These are phyloP conservation scores for Chiridota heheva DNA, from an alignment of 35 echinoderm and acorn worm genomes.

Conservation along the genomic window DNA sequence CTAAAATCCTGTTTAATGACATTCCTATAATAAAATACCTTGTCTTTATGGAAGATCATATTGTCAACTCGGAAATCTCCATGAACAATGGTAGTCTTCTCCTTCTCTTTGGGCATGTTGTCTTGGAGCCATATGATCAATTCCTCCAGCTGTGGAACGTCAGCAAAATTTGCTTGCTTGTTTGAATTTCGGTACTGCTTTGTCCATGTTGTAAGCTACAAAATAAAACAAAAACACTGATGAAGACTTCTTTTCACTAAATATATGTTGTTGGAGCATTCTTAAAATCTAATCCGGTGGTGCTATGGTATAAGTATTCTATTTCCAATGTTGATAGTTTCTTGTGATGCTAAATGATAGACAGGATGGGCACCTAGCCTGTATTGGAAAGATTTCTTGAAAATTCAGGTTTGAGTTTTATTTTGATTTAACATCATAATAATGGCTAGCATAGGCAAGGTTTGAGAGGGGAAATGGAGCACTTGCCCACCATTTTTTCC, in stretches of 20 bases:
- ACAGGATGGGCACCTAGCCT: no score
- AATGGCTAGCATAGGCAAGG: no score
- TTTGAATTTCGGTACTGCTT: slow-evolving; percentile 71
- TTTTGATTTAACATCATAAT: no score
- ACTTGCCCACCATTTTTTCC: no score
- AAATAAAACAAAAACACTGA: neutral
- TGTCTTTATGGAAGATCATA: slow-evolving; percentile 88
- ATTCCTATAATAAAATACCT: slow-evolving; percentile 72
- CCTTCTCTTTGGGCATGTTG: slow-evolving; percentile 57
- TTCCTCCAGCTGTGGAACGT: slow-evolving; percentile 58
- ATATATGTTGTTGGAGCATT: no score
- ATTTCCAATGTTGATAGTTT: no score
- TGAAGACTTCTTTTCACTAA: no score
- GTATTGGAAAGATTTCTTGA: no score
- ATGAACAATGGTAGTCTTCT: slow-evolving; percentile 81
- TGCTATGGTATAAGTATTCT: neutral
- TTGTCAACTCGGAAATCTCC: slow-evolving; percentile 94
- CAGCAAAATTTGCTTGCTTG: slow-evolving; percentile 63
- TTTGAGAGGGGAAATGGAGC: no score
- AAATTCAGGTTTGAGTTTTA: no score
- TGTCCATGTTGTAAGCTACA: slow-evolving; percentile 82
- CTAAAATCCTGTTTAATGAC: no score
- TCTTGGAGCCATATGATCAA: slow-evolving; percentile 70
- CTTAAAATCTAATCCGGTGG: neutral
- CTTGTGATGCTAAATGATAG: no score